Conservation (phyloP, 2,888 invertebrate genomes). For the Drosophila putrida region DNA sequence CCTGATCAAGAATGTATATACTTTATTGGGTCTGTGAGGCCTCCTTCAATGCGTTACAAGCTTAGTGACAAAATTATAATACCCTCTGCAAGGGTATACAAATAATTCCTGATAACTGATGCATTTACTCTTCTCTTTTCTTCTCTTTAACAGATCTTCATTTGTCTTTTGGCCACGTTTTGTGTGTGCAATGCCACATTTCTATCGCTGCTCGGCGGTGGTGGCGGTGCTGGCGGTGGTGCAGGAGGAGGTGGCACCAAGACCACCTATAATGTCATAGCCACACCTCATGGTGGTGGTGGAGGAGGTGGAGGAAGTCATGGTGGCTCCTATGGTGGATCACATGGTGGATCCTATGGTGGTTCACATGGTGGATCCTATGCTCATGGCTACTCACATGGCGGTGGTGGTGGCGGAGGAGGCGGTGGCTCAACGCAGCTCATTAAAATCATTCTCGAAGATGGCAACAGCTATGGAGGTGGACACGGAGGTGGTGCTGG, state of each 20-base stretch:
- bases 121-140: too few species aligned
- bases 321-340: slow-evolving; percentile 28
- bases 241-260: slow-evolving; percentile 45
- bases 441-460: slow-evolving; percentile 72
- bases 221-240: slow-evolving; percentile 52
- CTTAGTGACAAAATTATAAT: too few species aligned
- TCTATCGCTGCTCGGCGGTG: slow-evolving; percentile 70
- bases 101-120: too few species aligned
- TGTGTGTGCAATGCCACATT: slow-evolving; percentile 75
- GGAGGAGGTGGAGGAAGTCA: slow-evolving; percentile 45
- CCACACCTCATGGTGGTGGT: slow-evolving; percentile 58
- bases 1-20: too few species aligned
- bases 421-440: slow-evolving; percentile 61
- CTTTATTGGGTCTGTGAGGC: too few species aligned
- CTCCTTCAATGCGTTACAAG: too few species aligned
- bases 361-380: slow-evolving; percentile 1
- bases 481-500: slow-evolving; percentile 37
- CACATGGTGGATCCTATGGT: neutral
- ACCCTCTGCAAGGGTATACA: too few species aligned
- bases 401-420: slow-evolving; percentile 39
- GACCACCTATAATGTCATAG: slow-evolving; percentile 69
- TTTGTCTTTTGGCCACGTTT: slow-evolving; percentile 74
- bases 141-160: slow-evolving; percentile 58
- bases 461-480: slow-evolving; percentile 45
- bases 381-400: slow-evolving; percentile 36